Evolutionary conservation across 2,113 vertebrate genomes (phyloP).

Genomic region (Chrysemys picta): DNA sequence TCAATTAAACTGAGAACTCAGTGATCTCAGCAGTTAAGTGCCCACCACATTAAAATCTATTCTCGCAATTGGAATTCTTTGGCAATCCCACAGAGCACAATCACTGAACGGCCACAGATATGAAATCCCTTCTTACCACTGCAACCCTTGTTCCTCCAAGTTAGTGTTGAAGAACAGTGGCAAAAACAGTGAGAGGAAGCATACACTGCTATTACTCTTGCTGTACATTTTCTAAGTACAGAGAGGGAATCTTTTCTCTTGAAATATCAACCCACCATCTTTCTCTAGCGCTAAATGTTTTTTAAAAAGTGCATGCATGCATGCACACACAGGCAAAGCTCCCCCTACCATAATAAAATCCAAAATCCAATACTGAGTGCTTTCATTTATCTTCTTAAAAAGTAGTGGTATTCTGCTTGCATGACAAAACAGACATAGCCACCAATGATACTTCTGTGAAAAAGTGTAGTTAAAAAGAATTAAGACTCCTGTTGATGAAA

Average conservation of each 20-base stretch:
- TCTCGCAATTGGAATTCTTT: neutral
- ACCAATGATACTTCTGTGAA: neutral
- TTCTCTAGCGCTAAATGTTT: neutral
- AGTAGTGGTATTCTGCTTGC: neutral
- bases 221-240: neutral
- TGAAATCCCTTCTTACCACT: neutral
- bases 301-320: neutral
- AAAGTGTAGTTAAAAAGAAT: neutral
- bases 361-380: neutral
- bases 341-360: neutral
- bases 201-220: neutral
- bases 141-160: neutral
- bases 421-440: neutral
- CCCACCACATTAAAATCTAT: neutral
- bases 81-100: neutral
- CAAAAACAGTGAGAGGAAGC: neutral
- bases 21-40: neutral
- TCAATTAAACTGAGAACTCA: neutral
- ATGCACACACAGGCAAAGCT: neutral
- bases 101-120: neutral
- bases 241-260: neutral
- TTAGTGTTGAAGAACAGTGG: neutral
- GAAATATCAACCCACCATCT: neutral
- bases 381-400: neutral
- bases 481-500: neutral